These are phyloP conservation scores for Chrysolina haemoptera DNA, from an alignment of 2,888 invertebrate species.

Conservation along the genomic window DNA sequence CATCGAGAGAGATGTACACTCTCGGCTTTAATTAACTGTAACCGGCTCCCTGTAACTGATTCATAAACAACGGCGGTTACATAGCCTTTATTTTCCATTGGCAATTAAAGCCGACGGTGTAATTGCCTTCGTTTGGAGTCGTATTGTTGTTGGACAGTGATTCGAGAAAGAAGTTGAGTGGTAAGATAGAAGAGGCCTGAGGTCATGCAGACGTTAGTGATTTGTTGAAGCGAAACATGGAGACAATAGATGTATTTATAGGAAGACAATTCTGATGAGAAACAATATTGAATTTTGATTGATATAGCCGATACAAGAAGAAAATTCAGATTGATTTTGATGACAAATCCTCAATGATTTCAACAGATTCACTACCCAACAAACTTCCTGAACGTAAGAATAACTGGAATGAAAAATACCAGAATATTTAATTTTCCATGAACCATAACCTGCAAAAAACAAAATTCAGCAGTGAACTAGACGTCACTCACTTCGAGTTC, in stretches of 20 bases:
- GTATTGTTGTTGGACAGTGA: slow-evolving; percentile 38
- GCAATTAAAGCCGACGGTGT: slow-evolving; percentile 36
- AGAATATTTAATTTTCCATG: no score
- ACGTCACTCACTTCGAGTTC: no score
- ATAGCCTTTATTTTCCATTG: slow-evolving; percentile 4
- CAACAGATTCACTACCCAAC: no score
- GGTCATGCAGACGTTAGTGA: not conserved
- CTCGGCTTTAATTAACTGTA: slow-evolving; percentile 33
- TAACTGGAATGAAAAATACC: no score
- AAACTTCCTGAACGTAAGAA: no score
- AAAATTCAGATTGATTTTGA: no score
- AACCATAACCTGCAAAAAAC: no score
- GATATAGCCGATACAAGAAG: no score
- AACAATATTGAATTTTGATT: not conserved
- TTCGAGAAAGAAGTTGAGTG: slow-evolving; percentile 13
- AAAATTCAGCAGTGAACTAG: no score
- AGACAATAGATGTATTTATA: not conserved
- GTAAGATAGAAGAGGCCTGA: slow-evolving; percentile 8
- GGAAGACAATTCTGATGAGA: not conserved
- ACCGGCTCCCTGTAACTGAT: slow-evolving; percentile 22
- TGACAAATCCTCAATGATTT: no score
- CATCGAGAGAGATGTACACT: slow-evolving; percentile 19
- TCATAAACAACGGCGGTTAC: slow-evolving; percentile 15
- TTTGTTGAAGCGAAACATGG: no score
- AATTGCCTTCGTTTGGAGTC: slow-evolving; percentile 41